Base-by-base conservation (phyloP, 2,113 vertebrate genomes). In the Tricholaema leucomelas region DNA sequence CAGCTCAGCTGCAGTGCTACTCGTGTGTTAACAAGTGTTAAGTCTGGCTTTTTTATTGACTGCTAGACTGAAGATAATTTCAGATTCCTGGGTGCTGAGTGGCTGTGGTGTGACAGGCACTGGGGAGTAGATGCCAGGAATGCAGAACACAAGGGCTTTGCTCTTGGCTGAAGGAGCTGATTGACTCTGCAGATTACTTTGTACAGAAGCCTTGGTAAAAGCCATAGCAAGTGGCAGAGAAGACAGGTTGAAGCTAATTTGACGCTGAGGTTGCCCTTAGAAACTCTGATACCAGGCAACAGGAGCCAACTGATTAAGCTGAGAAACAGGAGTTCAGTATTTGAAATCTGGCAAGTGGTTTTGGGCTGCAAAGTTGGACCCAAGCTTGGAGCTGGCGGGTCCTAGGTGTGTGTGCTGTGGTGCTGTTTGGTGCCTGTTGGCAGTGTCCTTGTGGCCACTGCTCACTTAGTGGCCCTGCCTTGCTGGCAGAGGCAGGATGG, bases 21-120 rank as follows among this genome's bases (percentile, higher is more conserved):
- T 88, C 35, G 72, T 80, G 89, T 92, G 79, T 85, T 95, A 94
- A 90, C 72, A 81, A 91, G 78, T 85, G 40, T 75, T 85, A 89
- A 85, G 87, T 92, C 81, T 87, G 70, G 91, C 50, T 59, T 59
- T 88, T 90, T 85, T 85, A 36, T 56, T 87, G 79, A 54, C 85
- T 91, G 75, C 90, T 91, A 93, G 94, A 91, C 93, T 96, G 93
- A 91, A 92, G 91, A 92, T 91, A 91, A 94, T 80, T 94, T 85
- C 60, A 31, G 87, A 94, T 95, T 96, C 95, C 93, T 94, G 91
- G 95, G 91, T 94, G 93, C 91, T 89, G 95, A 95, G 94, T 91
- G 93, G 94, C 42, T 71, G 61, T 2, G n/a, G 79, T 4, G 38
- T 92, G 84, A 90, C 84, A 80, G 82, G 85, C 82, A 6, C 60